phyloP scores from a whole-genome alignment of 2,113 vertebrate species.

The Phylloscopus trochiloides region DNA sequence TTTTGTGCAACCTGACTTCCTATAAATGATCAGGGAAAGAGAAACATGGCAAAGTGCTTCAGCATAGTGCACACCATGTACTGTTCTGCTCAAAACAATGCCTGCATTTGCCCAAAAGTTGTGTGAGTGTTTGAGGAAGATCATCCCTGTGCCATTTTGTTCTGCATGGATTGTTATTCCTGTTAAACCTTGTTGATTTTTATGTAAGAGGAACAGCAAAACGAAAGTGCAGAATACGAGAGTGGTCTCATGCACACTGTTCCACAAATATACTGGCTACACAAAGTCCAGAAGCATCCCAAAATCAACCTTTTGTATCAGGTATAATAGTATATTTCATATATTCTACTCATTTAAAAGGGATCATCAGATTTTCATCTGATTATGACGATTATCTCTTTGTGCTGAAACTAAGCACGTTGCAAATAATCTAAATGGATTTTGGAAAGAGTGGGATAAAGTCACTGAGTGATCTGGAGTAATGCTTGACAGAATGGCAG shows the following conservation, averaged over 20 bases:
- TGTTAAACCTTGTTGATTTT: neutral
- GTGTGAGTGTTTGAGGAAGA: neutral
- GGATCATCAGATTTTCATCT: neutral
- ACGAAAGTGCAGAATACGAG: neutral
- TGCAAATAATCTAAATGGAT: neutral
- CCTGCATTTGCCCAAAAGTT: neutral
- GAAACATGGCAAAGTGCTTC: neutral
- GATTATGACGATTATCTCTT: neutral
- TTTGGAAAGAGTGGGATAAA: neutral
- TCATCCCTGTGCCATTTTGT: neutral
- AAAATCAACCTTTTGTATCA: neutral
- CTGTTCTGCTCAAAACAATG: neutral
- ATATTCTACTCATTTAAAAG: neutral
- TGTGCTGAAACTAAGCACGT: neutral
- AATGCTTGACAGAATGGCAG: neutral
- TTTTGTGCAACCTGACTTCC: neutral
- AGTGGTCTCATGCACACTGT: neutral
- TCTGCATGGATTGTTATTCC: neutral
- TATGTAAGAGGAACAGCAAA: neutral
- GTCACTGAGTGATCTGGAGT: neutral
- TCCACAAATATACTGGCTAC: neutral
- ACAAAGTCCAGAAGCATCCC: neutral
- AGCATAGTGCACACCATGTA: neutral
- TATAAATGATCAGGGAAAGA: neutral
- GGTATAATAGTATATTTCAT: neutral